Base-by-base conservation (phyloP, 2,113 vertebrate species). In the Papio anubis region DNA sequence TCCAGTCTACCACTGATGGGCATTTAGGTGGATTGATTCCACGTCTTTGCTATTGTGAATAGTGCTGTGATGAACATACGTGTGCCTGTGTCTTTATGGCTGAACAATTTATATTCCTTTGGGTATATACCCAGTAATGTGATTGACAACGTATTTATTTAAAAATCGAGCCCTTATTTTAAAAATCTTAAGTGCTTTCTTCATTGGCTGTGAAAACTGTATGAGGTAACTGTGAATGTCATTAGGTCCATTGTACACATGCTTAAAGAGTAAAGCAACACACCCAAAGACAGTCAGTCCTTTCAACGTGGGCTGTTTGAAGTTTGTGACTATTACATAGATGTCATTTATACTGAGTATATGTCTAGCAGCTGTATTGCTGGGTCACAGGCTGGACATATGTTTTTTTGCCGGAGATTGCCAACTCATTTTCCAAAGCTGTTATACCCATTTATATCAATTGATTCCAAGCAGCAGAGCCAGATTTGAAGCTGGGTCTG, bases 191-290 rank as follows among this genome's bases (percentile, higher is more conserved):
- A 45, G 0, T 20, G 45, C 6, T 79, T 55, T n/a, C 4, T 80
- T 68, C 21, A 64, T 73, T 18, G 43, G 30, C 16, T 8, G 32
- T 12, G 20, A 17, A 30, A 3, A 3, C 14, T 73, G 45, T 59
- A 4, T 6, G 18, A 82, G 43, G 8, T 14, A 23, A 45, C 25
- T 43, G 5, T 5, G 6, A 27, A 9, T 1, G 0, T 52, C 17
- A 3, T 0, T 5, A 38, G n/a, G 59, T 27, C 30, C 66, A 13
- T 64, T 94, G 80, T 38, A 83, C 32, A 83, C 10, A 88, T 59
- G 23, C 30, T 13, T 8, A 3, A 25, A 57, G 43, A 61, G 35
- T 32, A 38, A 64, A 32, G 6, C 17, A 27, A 6, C 10, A 88
- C 48, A 30, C 50, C 27, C 27, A 21, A 17, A 6, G 38, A 52